phyloP scores from a whole-genome alignment of 2,797 vertebrate genomes.

The Syngnathus acus region DNA sequence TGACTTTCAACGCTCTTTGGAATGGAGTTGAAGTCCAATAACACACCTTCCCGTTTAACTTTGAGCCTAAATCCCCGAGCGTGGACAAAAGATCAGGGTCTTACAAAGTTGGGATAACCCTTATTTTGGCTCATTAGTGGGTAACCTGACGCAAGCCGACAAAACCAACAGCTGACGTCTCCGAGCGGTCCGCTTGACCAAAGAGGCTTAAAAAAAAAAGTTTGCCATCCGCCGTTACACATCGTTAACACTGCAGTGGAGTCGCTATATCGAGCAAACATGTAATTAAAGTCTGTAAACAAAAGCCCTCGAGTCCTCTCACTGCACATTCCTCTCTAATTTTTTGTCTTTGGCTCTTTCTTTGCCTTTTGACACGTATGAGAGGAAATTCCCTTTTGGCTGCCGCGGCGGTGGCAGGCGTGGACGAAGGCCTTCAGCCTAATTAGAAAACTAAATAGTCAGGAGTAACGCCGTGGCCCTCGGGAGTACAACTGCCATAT shows the following conservation, averaged over 20 bases:
- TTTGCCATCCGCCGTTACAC: slow-evolving; percentile 78
- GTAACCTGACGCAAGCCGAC: slow-evolving; percentile 78
- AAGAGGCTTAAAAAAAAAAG: slow-evolving; percentile 45
- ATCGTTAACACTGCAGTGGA: slow-evolving; percentile 84
- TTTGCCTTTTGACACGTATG: slow-evolving; percentile 55
- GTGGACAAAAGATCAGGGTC: slow-evolving; percentile 52
- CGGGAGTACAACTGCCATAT: slow-evolving; percentile 91
- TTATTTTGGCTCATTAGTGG: slow-evolving; percentile 80
- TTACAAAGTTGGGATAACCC: slow-evolving; percentile 66
- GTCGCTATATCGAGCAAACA: slow-evolving; percentile 72
- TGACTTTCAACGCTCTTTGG: slow-evolving; percentile 24
- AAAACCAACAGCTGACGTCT: slow-evolving; percentile 76
- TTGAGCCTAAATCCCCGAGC: slow-evolving; percentile 39
- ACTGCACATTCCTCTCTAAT: slow-evolving; percentile 41
- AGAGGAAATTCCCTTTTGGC: slow-evolving; percentile 64
- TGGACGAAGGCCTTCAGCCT: slow-evolving; percentile 78
- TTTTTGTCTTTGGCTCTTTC: slow-evolving; percentile 32
- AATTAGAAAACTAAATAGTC: slow-evolving; percentile 98
- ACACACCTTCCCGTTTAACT: slow-evolving; percentile 26
- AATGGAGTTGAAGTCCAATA: slow-evolving; percentile 18
- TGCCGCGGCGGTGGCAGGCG: slow-evolving; percentile 58
- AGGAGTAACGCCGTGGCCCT: slow-evolving; percentile 80
- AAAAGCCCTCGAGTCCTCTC: slow-evolving; percentile 54
- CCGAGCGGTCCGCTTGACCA: slow-evolving; percentile 70
- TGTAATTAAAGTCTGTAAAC: slow-evolving; percentile 94